A percentile compares a stretch with the other conserved stretches of the same genome.
Evolutionary conservation across 2,113 vertebrate genomes (phyloP).

Genomic region (Cepphus grylle): DNA sequence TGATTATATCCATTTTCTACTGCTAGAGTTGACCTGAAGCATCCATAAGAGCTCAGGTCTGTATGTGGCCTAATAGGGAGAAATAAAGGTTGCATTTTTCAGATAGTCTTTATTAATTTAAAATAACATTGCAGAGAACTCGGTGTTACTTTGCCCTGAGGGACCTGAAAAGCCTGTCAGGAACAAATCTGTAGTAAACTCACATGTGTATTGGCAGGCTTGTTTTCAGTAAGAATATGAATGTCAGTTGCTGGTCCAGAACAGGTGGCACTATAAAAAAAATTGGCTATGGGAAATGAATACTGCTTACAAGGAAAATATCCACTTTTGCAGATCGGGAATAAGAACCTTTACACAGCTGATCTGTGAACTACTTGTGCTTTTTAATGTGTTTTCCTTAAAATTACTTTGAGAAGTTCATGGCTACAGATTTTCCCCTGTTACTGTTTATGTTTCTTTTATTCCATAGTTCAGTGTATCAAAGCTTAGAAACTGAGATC

Average conservation of each 20-base stretch:
- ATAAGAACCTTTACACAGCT: conserved; percentile 14
- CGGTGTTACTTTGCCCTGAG: background rate
- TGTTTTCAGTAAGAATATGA: background rate
- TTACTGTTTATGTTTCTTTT: conserved; percentile 11
- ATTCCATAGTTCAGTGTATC: background rate
- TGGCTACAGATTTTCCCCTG: background rate
- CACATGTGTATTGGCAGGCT: background rate
- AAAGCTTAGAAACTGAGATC: background rate
- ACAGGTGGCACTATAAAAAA: conserved; percentile 50
- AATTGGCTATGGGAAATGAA: conserved; percentile 10
- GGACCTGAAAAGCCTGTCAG: background rate
- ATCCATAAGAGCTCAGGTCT: background rate
- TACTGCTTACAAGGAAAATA: conserved; percentile 23
- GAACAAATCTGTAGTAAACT: background rate
- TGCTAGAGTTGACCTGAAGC: background rate
- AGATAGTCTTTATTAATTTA: background rate
- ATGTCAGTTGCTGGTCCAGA: conserved; percentile 27
- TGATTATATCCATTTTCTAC: background rate
- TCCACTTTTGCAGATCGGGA: background rate
- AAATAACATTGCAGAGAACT: background rate
- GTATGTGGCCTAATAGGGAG: background rate
- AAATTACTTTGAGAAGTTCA: background rate
- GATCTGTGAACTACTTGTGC: background rate
- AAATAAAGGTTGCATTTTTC: background rate
- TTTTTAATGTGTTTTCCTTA: conserved; percentile 57